Percentiles rank a stretch among this genome's conserved stretches.
Conservation (phyloP, 2,888 invertebrate species). For the Nephrotoma guestfalica region DNA sequence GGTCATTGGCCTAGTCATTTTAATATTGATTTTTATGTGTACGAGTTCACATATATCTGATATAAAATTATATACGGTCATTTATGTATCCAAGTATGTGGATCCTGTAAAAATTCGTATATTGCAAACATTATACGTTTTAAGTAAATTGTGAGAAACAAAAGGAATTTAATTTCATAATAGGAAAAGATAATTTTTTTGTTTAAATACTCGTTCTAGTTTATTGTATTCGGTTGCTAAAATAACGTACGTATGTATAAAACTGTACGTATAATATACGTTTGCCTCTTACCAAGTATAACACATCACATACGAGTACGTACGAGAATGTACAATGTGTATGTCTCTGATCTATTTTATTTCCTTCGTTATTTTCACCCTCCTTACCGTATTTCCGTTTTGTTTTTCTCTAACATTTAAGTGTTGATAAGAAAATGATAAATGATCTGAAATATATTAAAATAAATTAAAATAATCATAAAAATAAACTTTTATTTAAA, state of each 20-base stretch:
- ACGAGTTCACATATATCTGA: too few relatives aligned
- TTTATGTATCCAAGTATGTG: not conserved
- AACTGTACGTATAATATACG: not conserved
- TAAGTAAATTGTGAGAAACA: not conserved
- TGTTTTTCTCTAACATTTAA: not conserved
- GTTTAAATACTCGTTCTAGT: not conserved
- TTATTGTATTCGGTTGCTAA: not conserved
- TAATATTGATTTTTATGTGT: too few relatives aligned
- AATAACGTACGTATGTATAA: not conserved
- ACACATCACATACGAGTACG: too few relatives aligned
- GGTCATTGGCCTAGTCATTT: too few relatives aligned
- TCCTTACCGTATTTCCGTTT: not conserved
- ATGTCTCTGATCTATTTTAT: not conserved
- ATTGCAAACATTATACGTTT: not conserved
- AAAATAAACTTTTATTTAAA: not conserved
- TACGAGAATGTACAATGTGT: too few relatives aligned
- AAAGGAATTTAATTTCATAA: not conserved
- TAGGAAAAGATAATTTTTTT: not conserved
- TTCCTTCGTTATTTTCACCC: not conserved
- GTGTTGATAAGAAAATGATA: slow-evolving; percentile 3
- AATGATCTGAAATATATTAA: not conserved
- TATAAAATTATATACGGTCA: too few relatives aligned
- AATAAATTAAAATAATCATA: not conserved
- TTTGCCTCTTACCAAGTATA: not conserved
- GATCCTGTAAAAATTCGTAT: not conserved